These are phyloP conservation scores for Cochlearius cochlearius DNA, from an alignment of 2,113 vertebrate genomes.

Conservation along the genomic window DNA sequence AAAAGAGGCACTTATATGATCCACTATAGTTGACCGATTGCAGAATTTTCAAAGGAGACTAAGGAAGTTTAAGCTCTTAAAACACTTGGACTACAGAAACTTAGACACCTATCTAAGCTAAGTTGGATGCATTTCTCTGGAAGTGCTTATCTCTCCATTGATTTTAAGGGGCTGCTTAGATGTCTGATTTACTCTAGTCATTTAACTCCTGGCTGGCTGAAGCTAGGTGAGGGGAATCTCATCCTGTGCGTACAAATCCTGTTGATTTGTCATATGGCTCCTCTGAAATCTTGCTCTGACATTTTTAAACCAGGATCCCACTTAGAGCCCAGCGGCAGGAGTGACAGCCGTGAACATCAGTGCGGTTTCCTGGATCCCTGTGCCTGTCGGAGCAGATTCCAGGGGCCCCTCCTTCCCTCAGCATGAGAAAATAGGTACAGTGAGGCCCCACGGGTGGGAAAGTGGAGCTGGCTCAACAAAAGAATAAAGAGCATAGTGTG, in stretches of 20 bases:
- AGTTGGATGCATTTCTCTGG: background rate
- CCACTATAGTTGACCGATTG: accelerated
- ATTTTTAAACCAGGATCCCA: background rate
- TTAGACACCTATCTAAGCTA: background rate
- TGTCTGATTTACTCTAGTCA: background rate
- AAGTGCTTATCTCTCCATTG: background rate
- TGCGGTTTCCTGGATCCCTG: background rate
- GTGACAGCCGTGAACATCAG: accelerated
- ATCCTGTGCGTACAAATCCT: background rate
- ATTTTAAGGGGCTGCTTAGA: background rate
- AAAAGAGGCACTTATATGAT: background rate
- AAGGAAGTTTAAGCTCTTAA: background rate
- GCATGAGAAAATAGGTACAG: slow-evolving; percentile 12
- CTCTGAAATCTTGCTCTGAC: background rate
- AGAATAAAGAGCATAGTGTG: slow-evolving; percentile 37
- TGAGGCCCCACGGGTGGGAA: background rate
- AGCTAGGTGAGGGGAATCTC: background rate
- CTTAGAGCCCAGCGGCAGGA: background rate
- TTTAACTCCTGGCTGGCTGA: background rate
- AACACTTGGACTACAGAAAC: background rate
- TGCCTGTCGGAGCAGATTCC: background rate
- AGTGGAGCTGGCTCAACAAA: background rate
- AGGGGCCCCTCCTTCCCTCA: slow-evolving; percentile 12
- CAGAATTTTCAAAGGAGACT: background rate
- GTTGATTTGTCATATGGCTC: background rate